Evolutionary conservation across 2,888 invertebrate genomes (phyloP).

Genomic region (Leptothorax acervorum): DNA sequence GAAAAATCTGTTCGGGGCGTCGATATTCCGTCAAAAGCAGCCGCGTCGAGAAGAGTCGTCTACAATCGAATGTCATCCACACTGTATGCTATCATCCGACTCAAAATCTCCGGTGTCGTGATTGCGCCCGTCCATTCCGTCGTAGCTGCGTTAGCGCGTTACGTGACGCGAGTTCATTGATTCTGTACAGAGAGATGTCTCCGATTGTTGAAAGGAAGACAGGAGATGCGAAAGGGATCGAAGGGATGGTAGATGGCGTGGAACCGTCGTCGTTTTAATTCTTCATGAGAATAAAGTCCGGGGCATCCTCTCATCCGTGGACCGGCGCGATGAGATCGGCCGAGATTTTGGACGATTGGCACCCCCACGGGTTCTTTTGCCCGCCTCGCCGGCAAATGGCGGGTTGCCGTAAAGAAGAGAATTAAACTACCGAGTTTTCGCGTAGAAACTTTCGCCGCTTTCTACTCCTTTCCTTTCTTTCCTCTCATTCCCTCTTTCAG

Average conservation of each 20-base stretch:
- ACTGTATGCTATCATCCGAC: slow-evolving; percentile 6
- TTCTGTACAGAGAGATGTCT: slow-evolving; percentile 21
- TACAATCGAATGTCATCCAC: slow-evolving; percentile 28
- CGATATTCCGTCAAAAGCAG: slow-evolving; percentile 32
- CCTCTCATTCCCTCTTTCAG: background rate
- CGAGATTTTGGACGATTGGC: slow-evolving; percentile 71
- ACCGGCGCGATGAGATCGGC: slow-evolving; percentile 50
- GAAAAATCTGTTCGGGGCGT: background rate
- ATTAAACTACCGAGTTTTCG: slow-evolving; percentile 66
- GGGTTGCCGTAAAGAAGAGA: slow-evolving; percentile 51
- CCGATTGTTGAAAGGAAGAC: background rate
- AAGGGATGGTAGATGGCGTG: slow-evolving; percentile 9
- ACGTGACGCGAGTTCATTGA: slow-evolving; percentile 70
- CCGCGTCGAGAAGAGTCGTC: slow-evolving; percentile 23
- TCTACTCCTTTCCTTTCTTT: background rate
- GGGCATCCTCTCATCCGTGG: slow-evolving; percentile 22
- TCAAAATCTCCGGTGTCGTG: slow-evolving; percentile 53
- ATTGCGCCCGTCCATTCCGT: slow-evolving; percentile 61
- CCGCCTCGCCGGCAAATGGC: slow-evolving; percentile 48
- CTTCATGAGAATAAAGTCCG: slow-evolving; percentile 64
- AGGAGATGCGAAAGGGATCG: background rate
- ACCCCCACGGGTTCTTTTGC: slow-evolving; percentile 37
- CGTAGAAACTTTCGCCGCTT: slow-evolving; percentile 57
- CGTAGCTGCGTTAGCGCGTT: slow-evolving; percentile 66
- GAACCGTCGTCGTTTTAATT: slow-evolving; percentile 63